Evolutionary conservation across 1,140 invertebrate genomes (phyloP).

Genomic region (Drosophila nasuta): DNA sequence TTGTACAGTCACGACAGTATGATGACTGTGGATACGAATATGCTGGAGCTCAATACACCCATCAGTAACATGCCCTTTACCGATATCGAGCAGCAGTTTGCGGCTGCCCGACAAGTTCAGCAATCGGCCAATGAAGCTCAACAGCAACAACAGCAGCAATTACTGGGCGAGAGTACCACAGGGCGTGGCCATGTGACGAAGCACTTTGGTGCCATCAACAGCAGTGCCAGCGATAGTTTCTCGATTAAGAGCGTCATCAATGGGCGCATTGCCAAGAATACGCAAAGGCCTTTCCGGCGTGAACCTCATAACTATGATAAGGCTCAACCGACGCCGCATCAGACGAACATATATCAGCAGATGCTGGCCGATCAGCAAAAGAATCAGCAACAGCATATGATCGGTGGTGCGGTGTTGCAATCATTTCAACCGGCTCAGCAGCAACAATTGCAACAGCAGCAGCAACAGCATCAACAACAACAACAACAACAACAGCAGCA

Average conservation of each 20-base stretch:
- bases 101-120: slow-evolving; percentile 47
- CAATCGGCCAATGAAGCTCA: slow-evolving; percentile 49
- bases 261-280: slow-evolving; percentile 77
- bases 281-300: slow-evolving; percentile 71
- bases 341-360: slow-evolving; percentile 83
- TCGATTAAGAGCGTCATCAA: slow-evolving; percentile 78
- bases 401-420: slow-evolving; percentile 54
- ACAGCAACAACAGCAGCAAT: slow-evolving; percentile 40
- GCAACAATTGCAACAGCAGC: slow-evolving; percentile 52
- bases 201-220: slow-evolving; percentile 56
- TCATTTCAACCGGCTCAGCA: slow-evolving; percentile 49
- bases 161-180: slow-evolving; percentile 34
- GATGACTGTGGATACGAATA: slow-evolving; percentile 79
- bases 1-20: slow-evolving; percentile 70
- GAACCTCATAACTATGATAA: slow-evolving; percentile 85
- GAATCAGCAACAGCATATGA: slow-evolving; percentile 64
- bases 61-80: slow-evolving; percentile 61
- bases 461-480: slow-evolving; percentile 57
- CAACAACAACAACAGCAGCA: slow-evolving; percentile 48
- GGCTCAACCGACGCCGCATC: slow-evolving; percentile 81
- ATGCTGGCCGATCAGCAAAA: slow-evolving; percentile 82
- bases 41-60: slow-evolving; percentile 81
- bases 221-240: slow-evolving; percentile 51
- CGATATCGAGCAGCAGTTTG: slow-evolving; percentile 73
- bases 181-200: slow-evolving; percentile 49